Percentiles rank a stretch among this genome's conserved stretches.
These are phyloP conservation scores for Siniperca obscura DNA, from an alignment of 2,797 vertebrate species.

Conservation along the genomic window DNA sequence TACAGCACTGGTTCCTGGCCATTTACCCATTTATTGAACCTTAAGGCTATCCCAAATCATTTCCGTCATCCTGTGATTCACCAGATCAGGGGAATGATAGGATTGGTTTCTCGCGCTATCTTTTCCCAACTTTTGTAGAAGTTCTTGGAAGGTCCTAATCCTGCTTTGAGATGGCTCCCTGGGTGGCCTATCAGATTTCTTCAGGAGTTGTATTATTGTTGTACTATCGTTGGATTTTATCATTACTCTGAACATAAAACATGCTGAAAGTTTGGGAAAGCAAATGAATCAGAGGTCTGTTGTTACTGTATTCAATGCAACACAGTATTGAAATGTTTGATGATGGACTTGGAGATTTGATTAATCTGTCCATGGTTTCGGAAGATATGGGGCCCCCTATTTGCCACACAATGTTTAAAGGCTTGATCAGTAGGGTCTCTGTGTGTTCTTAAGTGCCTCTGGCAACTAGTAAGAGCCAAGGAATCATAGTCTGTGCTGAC, in stretches of 20 bases:
- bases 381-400: slow-evolving; percentile 1
- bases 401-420: slow-evolving; percentile 34
- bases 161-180: slow-evolving; percentile 41
- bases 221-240: slow-evolving; percentile 22
- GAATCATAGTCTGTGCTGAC: slow-evolving; percentile 35
- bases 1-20: slow-evolving; percentile 67
- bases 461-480: slow-evolving; percentile 26
- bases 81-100: slow-evolving; percentile 56
- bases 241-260: slow-evolving; percentile 5
- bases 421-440: slow-evolving; percentile 29
- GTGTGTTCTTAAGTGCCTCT: slow-evolving; percentile 35
- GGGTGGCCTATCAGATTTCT: slow-evolving; percentile 66
- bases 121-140: slow-evolving; percentile 47
- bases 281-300: slow-evolving; percentile 14
- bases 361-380: slow-evolving; percentile 32
- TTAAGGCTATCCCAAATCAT: slow-evolving; percentile 57
- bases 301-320: slow-evolving; percentile 10
- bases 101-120: slow-evolving; percentile 59
- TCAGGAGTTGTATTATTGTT: not conserved
- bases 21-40: slow-evolving; percentile 55
- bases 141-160: slow-evolving; percentile 49
- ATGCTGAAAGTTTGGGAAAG: slow-evolving; percentile 9
- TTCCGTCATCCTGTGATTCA: slow-evolving; percentile 62
- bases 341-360: not conserved
- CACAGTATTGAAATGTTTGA: slow-evolving; percentile 13